Base-by-base conservation (phyloP, 2,888 invertebrate genomes). In the Linhomoeus sp. region DNA sequence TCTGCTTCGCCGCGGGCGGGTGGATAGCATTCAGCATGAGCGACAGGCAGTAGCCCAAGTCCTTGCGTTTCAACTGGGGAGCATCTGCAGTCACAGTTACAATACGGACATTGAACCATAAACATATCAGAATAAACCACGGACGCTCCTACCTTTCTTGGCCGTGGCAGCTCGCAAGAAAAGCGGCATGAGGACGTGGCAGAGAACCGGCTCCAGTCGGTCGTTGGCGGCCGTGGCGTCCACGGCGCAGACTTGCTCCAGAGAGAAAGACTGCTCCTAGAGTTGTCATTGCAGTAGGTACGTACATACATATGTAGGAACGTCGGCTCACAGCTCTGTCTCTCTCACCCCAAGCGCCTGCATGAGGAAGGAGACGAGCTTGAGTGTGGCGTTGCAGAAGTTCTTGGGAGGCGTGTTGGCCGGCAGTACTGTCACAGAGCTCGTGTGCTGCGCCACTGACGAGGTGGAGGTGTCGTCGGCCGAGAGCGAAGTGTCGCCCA, bases 351-450 rank as follows among this genome's bases (percentile, higher is more conserved):
- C 87, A 22, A 87, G 76, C 47, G 88, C 87, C 54, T 90, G 79
- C 63, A 94, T 83, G 70, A 97, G 88, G 53, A 92, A 74, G 1
- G 90, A 87, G 48, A 92, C 81, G 41, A 97, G 73, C 52, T 90
- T 75, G 40, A 97, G 82, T n/a, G 90, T 90, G 41, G 86, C 86
- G 29, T 88, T 85, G 64, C 87, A 88, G 70, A 97, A 97, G 61
- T 83, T 80, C 44, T 82, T 79, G 33, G 92, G 92, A 1, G 92
- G 88, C 3, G 64, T 59, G 29, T 52, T 49, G 22, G 56, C 58
- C 57, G 53, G 65, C 56, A 58, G 58, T 52, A 55, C 65, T 50
- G 59, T 67, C 54, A 55, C 54, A 43, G 55, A 7, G 37, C 24
- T 43, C 9, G 42, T 45, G 38, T 45, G 42, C 15, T 50, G 44